Evolutionary conservation across 2,888 invertebrate genomes (phyloP), one percentile per base, ranked within the genome.

Genomic region (Nemoura dubitans): DNA sequence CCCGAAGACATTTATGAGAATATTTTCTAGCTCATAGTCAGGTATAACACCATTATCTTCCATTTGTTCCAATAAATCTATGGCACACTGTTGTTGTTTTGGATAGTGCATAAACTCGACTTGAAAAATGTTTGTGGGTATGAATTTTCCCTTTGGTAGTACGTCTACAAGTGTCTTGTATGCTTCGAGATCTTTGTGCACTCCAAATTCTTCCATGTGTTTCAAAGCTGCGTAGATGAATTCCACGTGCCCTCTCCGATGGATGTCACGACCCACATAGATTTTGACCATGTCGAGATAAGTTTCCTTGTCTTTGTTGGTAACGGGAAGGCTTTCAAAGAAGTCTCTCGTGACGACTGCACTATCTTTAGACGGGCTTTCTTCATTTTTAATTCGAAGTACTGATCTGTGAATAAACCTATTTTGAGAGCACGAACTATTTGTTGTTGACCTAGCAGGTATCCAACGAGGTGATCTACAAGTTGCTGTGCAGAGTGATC

Each of bases 41-140:
- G 99, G 98, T 89, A 97, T 96, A 0, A 99, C 97, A 88, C 97
- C 96, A 91, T 97, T 95, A 89, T 96, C 94, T 93, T 99, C 99
- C 99, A 99, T 99, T 93, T 98, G 96, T 89, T 97, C 96, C 30
- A 99, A 92, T 85, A 99, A 91, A 90, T 97, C 96, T n/a, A 98
- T 94, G 76, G 96, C 96, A 91, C 98, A 97, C 88, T 98, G 96
- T 90, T 99, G 99, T 90, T 99, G 99, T 91, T 97, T 97, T 0
- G 98, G 98, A 92, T 96, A 99, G 91, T 98, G 98, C 94, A 96
- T 94, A 89, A 98, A 97, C 91, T 98, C 97, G 0, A 95, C 94
- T 93, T 98, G 97, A 91, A 97, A 95, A 80, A 95, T 92, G 91
- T 96, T 98, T 59, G 92, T 92, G 0, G 99, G 95, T 88, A 98